A percentile compares a stretch with the other conserved stretches of the same genome.
Conservation (phyloP, 2,113 vertebrate species). For the Alectura lathami region DNA sequence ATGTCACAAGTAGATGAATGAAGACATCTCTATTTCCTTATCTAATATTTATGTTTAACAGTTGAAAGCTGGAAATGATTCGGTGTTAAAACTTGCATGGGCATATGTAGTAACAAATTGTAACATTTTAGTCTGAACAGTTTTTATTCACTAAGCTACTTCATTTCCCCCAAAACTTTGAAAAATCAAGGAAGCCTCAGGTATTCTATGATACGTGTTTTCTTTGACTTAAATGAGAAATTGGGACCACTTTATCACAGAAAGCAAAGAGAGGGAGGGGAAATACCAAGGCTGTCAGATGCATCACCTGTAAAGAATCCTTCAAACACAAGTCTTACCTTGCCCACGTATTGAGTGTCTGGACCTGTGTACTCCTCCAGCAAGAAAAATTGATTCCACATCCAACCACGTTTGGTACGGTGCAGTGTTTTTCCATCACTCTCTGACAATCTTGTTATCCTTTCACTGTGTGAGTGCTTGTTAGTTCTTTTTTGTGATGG, state of each 20-base stretch:
- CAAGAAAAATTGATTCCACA: slow-evolving; percentile 99
- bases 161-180: neutral
- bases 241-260: neutral
- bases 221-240: neutral
- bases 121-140: neutral
- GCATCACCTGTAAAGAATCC: neutral
- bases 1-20: neutral
- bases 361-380: slow-evolving; percentile 94
- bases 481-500: slow-evolving; percentile 53
- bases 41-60: neutral
- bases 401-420: slow-evolving; percentile 95
- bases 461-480: slow-evolving; percentile 49
- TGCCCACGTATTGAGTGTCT: slow-evolving; percentile 96
- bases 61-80: neutral
- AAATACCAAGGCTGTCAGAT: neutral
- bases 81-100: neutral
- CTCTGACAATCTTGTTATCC: slow-evolving; percentile 70
- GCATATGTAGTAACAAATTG: neutral
- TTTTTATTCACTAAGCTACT: neutral
- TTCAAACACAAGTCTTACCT: slow-evolving; percentile 81
- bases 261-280: neutral
- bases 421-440: slow-evolving; percentile 81
- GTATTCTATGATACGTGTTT: neutral
- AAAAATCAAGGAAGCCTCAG: neutral
- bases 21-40: neutral